Evolutionary conservation across 2,888 invertebrate species (phyloP).

Genomic region (Drosophila nr. fundita): DNA sequence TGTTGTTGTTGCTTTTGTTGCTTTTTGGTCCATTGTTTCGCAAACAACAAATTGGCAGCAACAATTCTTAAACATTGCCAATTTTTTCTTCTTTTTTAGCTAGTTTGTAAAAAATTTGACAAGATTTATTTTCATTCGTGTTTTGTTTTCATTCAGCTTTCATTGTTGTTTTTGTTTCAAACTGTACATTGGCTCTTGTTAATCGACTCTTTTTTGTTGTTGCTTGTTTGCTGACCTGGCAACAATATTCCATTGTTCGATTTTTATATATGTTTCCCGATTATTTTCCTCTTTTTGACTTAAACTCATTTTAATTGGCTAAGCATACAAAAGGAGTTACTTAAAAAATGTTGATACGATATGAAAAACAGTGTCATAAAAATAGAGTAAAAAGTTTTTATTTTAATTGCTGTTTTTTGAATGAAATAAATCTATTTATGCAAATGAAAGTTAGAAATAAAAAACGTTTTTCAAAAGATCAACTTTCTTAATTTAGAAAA

Average conservation of each 20-base stretch:
- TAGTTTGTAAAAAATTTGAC: conserved; percentile 43
- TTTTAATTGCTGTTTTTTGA: no score
- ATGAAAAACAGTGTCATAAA: not conserved
- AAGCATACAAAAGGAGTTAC: not conserved
- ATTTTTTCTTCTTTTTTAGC: conserved; percentile 4
- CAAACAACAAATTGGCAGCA: conserved; percentile 50
- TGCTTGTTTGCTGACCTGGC: not conserved
- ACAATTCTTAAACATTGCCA: conserved; percentile 27
- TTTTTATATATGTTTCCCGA: not conserved
- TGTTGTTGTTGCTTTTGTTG: conserved; percentile 24
- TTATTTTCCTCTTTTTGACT: not conserved
- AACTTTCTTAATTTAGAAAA: not conserved
- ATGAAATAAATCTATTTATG: not conserved
- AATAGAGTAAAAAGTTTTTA: not conserved
- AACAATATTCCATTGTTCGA: conserved; percentile 3
- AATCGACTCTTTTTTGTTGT: conserved; percentile 6
- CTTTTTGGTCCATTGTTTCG: conserved; percentile 35
- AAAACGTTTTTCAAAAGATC: not conserved
- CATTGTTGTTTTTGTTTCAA: conserved; percentile 15
- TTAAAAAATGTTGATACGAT: not conserved
- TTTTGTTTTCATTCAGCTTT: conserved; percentile 25
- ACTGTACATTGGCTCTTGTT: conserved; percentile 38
- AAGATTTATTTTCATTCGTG: conserved; percentile 48
- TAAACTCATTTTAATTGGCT: not conserved
- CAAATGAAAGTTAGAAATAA: no score